Evolutionary conservation across 2,797 vertebrate species (phyloP), one percentile per base, ranked within the genome.

Genomic region (Limosa lapponica): DNA sequence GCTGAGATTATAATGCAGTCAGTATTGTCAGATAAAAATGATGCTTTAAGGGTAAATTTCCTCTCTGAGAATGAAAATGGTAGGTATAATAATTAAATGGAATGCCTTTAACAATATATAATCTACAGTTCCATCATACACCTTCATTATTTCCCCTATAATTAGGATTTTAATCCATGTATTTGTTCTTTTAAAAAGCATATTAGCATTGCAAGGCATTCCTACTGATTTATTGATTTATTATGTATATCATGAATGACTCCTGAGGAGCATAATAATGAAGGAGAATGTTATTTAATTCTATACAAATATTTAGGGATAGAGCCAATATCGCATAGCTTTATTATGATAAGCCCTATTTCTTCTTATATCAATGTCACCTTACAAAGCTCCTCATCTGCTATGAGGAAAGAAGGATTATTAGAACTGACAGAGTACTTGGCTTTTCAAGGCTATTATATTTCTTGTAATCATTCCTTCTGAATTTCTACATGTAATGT

Each of bases 161-260:
- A 95, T 95, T 92, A 94, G 89, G 65, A 91, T 89, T 96, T 94
- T 95, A 96, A 93, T 94, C 85, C 81, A 82, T 66, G 16, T 93
- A 80, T 96, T 95, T 96, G 67, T 78, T 96, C 82, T 93, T 92
- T 94, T 94, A 14, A 51, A 93, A 93, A 95, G 65, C 44, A 64
- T 82, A 65, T 87, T 91, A 89, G 44, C 85, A 77, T 65, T 92
- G 66, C 52, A 61, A 91, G 71, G 57, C 66, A 82, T 95, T 96
- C 83, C 64, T 93, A 82, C 88, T 82, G 93, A 62, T 93, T 80
- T 96, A 92, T 94, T 96, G 90, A 97, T 95, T 95, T 93, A 89
- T 96, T 96, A 87, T 82, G 67, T 89, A 39, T 91, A 90, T 86
- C 39, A 70, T 77, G 84, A 93, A 82, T 65, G 62, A 71, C 39